Evolutionary conservation across 2,797 vertebrate species (phyloP).

Genomic region (Crax fasciolata): DNA sequence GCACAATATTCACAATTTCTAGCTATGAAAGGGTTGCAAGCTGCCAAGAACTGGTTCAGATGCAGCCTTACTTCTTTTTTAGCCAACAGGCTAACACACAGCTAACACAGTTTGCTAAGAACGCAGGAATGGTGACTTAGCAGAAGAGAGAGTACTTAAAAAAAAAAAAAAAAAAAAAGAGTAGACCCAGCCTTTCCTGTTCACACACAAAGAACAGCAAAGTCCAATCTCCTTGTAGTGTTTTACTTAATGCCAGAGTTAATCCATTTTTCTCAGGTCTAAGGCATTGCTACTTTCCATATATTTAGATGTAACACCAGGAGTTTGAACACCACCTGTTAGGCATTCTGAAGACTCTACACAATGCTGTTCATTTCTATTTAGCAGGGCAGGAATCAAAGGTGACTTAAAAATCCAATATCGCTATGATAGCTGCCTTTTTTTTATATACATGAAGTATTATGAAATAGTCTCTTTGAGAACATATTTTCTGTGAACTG

Average conservation of each 20-base stretch:
- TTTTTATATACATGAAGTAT: background rate
- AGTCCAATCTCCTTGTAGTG: background rate
- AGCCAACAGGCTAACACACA: background rate
- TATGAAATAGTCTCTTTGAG: conserved; percentile 53
- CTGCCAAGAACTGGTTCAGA: background rate
- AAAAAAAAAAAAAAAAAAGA: background rate
- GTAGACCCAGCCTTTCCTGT: background rate
- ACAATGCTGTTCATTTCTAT: conserved; percentile 35
- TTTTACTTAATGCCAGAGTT: background rate
- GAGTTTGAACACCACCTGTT: background rate
- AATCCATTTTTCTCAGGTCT: background rate
- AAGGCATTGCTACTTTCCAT: conserved; percentile 7
- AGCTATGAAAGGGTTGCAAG: background rate
- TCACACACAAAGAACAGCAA: background rate
- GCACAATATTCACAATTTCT: background rate
- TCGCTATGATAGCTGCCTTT: background rate
- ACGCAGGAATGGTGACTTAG: background rate
- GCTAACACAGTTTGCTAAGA: background rate
- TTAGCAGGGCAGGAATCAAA: conserved; percentile 55
- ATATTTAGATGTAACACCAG: conserved; percentile 11
- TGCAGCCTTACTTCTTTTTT: background rate
- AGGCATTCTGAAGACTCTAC: background rate
- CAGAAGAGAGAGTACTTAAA: background rate
- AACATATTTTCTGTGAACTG: conserved; percentile 54
- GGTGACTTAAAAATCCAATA: conserved; percentile 63